Conservation (phyloP, 53 echinoderm and acorn worm species). For the Crossaster papposus region DNA sequence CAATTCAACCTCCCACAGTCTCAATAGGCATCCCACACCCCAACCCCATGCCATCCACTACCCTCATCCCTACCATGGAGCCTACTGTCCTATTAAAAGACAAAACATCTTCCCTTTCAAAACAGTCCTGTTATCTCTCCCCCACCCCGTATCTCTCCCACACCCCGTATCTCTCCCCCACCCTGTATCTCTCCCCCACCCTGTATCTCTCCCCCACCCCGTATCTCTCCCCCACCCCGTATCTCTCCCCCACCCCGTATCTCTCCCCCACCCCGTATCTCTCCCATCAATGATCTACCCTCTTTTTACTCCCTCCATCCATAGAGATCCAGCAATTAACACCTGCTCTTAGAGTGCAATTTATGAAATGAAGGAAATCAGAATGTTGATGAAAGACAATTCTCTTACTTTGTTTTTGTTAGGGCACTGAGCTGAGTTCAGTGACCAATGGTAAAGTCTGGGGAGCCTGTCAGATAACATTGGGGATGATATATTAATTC, state of each 20-base stretch:
- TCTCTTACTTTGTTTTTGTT: not conserved
- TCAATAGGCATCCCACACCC: too few species aligned
- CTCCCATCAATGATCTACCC: not conserved
- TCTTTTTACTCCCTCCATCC: not conserved
- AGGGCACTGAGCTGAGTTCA: not conserved
- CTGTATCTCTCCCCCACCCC: not conserved
- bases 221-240: not conserved
- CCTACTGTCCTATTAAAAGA: too few species aligned
- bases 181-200: too few species aligned
- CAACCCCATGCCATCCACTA: too few species aligned
- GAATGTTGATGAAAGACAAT: slow-evolving; percentile 7
- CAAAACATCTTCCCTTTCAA: too few species aligned
- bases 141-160: too few species aligned
- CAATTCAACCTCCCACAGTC: too few species aligned
- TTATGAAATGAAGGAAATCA: slow-evolving; percentile 8
- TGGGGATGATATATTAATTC: not conserved
- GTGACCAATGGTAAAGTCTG: not conserved
- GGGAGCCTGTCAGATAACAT: slow-evolving; percentile 15
- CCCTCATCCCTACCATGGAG: too few species aligned
- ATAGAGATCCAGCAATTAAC: not conserved
- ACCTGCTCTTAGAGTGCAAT: slow-evolving; percentile 29
- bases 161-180: too few species aligned
- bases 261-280: not conserved
- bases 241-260: not conserved
- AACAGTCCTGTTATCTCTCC: too few species aligned